Evolutionary conservation across 2,797 vertebrate species (phyloP).

Genomic region (Varecia variegata): DNA sequence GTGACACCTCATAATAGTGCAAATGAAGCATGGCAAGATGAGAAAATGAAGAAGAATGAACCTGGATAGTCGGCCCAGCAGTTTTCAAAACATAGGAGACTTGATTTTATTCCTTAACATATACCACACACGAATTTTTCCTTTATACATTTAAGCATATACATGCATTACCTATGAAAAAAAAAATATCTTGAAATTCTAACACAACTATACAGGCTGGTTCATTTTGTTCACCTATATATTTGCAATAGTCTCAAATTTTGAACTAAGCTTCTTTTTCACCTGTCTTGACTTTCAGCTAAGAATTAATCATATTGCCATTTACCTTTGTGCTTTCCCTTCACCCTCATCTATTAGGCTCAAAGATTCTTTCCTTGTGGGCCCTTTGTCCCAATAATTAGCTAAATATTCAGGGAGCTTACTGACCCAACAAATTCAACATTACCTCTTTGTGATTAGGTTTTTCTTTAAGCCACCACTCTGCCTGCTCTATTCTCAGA

Average conservation of each 20-base stretch:
- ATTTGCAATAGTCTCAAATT: constrained; percentile 15
- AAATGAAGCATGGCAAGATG: constrained; percentile 84
- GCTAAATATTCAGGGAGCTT: constrained; percentile 69
- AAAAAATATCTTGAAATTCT: neutral
- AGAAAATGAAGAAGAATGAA: constrained; percentile 87
- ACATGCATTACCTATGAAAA: neutral
- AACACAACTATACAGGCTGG: neutral
- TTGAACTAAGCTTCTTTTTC: constrained; percentile 38
- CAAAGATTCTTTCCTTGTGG: constrained; percentile 29
- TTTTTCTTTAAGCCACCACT: neutral
- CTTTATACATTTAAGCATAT: neutral
- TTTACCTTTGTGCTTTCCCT: constrained; percentile 14
- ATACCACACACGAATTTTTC: neutral
- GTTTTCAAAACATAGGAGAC: constrained; percentile 59
- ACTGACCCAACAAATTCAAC: constrained; percentile 59
- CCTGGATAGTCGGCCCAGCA: constrained; percentile 79
- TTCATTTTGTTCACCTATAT: neutral
- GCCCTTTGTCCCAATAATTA: constrained; percentile 65
- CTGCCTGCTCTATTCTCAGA: neutral
- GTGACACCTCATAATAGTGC: constrained; percentile 82
- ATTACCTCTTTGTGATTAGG: constrained; percentile 43
- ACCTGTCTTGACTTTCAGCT: constrained; percentile 46
- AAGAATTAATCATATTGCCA: neutral
- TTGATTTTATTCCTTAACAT: constrained; percentile 56
- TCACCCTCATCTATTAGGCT: neutral